A percentile compares a stretch with the other conserved stretches of the same genome.
Conservation (phyloP, 2,888 invertebrate genomes). For the Cordilura impudica region DNA sequence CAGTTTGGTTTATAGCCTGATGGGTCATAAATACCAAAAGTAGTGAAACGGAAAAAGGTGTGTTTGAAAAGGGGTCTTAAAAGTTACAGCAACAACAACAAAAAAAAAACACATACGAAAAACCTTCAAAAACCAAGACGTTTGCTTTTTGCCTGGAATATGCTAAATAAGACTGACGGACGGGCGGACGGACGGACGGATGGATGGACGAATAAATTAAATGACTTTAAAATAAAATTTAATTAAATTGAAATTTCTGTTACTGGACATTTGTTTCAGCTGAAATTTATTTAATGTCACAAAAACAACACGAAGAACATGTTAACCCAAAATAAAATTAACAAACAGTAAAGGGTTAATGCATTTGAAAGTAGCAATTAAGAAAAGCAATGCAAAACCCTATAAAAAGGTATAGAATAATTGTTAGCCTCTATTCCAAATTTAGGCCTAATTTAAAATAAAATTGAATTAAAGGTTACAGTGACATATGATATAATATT, state of each 20-base stretch:
- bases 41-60: constrained; percentile 59
- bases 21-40: constrained; percentile 61
- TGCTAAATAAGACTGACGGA: constrained; percentile 42
- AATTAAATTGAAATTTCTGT: constrained; percentile 62
- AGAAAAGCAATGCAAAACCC: too few relatives aligned
- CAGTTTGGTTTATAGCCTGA: constrained; percentile 49
- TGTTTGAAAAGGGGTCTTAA: constrained; percentile 32
- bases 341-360: background rate
- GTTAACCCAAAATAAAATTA: background rate
- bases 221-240: constrained; percentile 55
- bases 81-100: constrained; percentile 4
- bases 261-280: constrained; percentile 51
- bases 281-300: constrained; percentile 55
- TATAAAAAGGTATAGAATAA: too few relatives aligned
- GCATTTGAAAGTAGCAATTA: too few relatives aligned
- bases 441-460: too few relatives aligned
- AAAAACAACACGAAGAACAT: constrained; percentile 30
- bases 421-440: too few relatives aligned
- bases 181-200: constrained; percentile 16
- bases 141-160: constrained; percentile 43
- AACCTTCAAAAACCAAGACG: background rate
- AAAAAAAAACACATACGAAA: background rate
- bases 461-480: too few relatives aligned
- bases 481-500: too few relatives aligned
- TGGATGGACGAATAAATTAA: constrained; percentile 46